Evolutionary conservation across 2,797 vertebrate genomes (phyloP), one percentile per base, ranked within the genome.

Genomic region (Schizopygopsis pylzovi): DNA sequence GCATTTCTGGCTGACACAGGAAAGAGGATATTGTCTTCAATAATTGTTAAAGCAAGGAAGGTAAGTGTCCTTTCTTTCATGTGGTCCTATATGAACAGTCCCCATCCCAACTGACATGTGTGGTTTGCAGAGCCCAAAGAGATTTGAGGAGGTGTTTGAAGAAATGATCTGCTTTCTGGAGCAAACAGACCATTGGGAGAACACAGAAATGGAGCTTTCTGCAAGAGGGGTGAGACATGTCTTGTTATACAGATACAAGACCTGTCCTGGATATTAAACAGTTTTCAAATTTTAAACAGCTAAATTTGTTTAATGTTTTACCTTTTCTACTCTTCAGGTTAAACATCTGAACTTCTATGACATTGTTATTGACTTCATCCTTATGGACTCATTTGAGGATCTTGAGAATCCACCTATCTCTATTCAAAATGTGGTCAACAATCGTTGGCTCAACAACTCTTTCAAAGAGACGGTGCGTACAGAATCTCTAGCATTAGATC

Each of bases 361-460:
- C 89, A 95, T 99, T 9, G 97, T 99, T 89, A 95, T 99, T 94
- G 98, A 99, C 93, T 99, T 98, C 86, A 97, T 99, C 93, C 93
- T 99, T 80, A 97, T 99, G 96, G 98, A 99, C 92, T 99, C 98
- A 0, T 99, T 99, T 88, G 98, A 99, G 95, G 98, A 99, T 93
- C 95, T 99, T 91, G 98, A 99, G 93, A 99, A 99, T 91, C 98
- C 98, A 7, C 98, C 98, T 0, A 93, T 97, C 86, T 97, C 97
- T 87, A 98, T 99, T 90, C 98, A 97, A 94, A 99, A 98, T 41
- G 96, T 99, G 56, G 96, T 99, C 56, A 98, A 97, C 93, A 99
- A 99, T 90, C 97, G 97, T 83, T 99, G 98, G 98, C 95, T 99
- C 63, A 99, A 98, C 93, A 96, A 95, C 59, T 97, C 98, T 90